phyloP scores from a whole-genome alignment of 2,888 invertebrate species.

The Aromia moschata region DNA sequence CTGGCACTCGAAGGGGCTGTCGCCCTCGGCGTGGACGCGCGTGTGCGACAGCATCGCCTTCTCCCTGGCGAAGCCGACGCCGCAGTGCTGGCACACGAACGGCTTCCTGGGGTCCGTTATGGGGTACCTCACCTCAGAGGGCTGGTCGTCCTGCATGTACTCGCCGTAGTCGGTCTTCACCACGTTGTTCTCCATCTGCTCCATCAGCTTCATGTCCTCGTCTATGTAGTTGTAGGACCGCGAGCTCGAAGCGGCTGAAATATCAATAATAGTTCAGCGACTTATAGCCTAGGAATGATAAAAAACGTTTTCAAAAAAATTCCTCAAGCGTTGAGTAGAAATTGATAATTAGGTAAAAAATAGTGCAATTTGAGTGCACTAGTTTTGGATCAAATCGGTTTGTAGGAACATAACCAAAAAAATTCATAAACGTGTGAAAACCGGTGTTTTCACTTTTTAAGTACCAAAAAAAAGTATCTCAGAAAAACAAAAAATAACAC shows the following conservation, averaged over 20 bases:
- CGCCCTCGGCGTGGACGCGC: conserved; percentile 54
- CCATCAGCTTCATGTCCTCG: conserved; percentile 64
- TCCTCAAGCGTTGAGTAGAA: no score
- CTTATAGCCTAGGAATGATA: no score
- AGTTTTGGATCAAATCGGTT: no score
- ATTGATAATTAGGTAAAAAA: no score
- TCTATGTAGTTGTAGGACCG: conserved; percentile 64
- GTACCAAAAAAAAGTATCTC: no score
- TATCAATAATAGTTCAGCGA: no score
- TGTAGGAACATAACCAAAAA: no score
- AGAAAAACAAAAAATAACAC: no score
- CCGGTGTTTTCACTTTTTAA: no score
- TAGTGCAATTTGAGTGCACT: no score
- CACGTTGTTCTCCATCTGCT: conserved; percentile 61
- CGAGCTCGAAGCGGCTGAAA: conserved; percentile 54
- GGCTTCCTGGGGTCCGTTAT: conserved; percentile 77
- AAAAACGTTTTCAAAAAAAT: conserved; percentile 18
- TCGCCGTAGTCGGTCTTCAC: conserved; percentile 55
- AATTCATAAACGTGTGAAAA: no score
- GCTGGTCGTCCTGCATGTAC: conserved; percentile 48
- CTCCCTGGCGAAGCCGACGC: conserved; percentile 79
- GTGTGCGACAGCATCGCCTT: conserved; percentile 83
- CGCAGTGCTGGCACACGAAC: conserved; percentile 82
- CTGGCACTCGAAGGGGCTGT: conserved; percentile 82
- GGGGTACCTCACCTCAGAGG: conserved; percentile 61